Evolutionary conservation across 2,888 invertebrate genomes (phyloP).

Genomic region (Nudaria mundana): DNA sequence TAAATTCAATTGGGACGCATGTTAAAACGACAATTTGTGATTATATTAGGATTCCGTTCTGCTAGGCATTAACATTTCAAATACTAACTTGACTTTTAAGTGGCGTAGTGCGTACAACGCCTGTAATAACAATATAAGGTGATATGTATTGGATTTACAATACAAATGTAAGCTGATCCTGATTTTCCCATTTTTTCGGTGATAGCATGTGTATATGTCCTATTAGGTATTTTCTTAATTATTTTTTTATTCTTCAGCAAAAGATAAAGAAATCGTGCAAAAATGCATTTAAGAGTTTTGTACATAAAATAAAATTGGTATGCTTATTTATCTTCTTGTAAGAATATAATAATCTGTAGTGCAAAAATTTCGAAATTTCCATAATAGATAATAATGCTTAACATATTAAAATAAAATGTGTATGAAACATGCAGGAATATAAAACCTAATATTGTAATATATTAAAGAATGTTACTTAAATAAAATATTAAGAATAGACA

Average conservation of each 20-base stretch:
- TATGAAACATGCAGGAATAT: conserved; percentile 31
- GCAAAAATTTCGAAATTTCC: conserved; percentile 65
- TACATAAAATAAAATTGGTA: conserved; percentile 79
- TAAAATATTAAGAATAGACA: conserved; percentile 25
- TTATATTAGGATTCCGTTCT: no score
- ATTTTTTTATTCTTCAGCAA: conserved; percentile 28
- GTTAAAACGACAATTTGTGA: no score
- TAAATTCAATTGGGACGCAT: no score
- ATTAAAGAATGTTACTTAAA: conserved; percentile 6
- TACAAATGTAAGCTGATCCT: no score
- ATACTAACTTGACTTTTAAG: no score
- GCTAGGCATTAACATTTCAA: no score
- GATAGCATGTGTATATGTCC: no score
- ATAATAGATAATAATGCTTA: conserved; percentile 35
- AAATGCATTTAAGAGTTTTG: conserved; percentile 69
- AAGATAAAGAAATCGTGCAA: conserved; percentile 26
- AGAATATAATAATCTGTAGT: conserved; percentile 60
- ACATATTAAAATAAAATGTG: conserved; percentile 22
- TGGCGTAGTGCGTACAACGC: no score
- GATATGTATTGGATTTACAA: no score
- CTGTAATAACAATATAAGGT: no score
- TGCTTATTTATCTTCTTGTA: conserved; percentile 61
- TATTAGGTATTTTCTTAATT: no score
- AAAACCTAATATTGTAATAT: conserved; percentile 4
- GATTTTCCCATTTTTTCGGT: no score